Conservation (phyloP, 2,797 vertebrate genomes). For the Aselliscus stoliczkanus region DNA sequence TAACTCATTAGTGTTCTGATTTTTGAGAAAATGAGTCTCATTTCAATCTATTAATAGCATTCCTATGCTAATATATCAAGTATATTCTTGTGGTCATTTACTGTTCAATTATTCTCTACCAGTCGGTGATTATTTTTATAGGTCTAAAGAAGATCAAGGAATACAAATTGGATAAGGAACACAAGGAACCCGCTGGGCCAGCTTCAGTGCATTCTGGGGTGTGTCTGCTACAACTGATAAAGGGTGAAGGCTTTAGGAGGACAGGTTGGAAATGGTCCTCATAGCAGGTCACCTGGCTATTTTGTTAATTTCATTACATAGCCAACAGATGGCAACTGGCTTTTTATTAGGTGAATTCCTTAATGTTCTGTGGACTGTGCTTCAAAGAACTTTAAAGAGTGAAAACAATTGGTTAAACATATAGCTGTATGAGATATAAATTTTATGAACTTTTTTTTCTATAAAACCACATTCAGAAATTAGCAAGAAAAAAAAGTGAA, state of each 20-base stretch:
- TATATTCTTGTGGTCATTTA: background rate
- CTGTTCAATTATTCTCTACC: background rate
- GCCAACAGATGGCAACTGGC: background rate
- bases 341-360: constrained; percentile 25
- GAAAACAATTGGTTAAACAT: too few species aligned
- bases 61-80: background rate
- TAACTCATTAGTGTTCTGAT: background rate
- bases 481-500: background rate
- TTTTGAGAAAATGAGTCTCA: constrained; percentile 17
- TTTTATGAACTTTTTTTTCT: too few species aligned
- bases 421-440: too few species aligned
- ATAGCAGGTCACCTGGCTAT: too few species aligned
- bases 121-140: background rate
- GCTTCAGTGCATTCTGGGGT: background rate
- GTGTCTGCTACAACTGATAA: constrained; percentile 27
- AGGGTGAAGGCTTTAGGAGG: background rate
- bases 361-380: background rate
- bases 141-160: constrained; percentile 44
- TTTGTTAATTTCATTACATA: background rate
- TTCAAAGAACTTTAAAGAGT: constrained; percentile 7
- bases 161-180: background rate
- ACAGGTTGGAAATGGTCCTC: background rate
- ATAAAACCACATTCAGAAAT: too few species aligned
- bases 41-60: background rate
- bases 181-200: constrained; percentile 28